Conservation (phyloP, 2,888 invertebrate species). For the Prenolepis imparis region DNA sequence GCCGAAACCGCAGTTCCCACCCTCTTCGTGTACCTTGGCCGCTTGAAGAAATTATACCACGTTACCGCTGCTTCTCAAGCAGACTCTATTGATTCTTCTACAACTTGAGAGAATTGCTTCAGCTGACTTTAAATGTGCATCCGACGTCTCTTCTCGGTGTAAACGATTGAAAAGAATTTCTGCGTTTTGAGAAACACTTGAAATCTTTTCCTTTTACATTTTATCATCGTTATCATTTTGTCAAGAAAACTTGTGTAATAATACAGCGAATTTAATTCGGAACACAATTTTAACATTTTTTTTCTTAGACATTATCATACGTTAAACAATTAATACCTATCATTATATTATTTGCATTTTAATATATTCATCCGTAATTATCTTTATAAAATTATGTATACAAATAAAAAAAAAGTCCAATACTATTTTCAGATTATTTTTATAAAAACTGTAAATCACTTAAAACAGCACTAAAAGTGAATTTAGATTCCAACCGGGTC, state of each 20-base stretch:
- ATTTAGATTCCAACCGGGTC: conserved; percentile 14
- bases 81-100: conserved; percentile 46
- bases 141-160: conserved; percentile 28
- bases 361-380: neutral
- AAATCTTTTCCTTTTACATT: neutral
- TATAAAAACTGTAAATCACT: neutral
- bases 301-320: neutral
- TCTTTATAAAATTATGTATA: neutral
- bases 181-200: conserved; percentile 15
- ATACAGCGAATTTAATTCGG: neutral
- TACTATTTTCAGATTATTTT: conserved; percentile 2
- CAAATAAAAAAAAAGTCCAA: neutral
- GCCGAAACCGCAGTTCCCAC: conserved; percentile 46
- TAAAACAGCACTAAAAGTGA: conserved; percentile 6
- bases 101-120: conserved; percentile 40
- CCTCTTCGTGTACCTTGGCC: conserved; percentile 47
- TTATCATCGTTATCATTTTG: conserved; percentile 12
- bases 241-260: neutral
- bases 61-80: conserved; percentile 37
- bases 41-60: conserved; percentile 43
- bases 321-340: neutral
- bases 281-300: neutral
- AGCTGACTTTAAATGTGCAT: conserved; percentile 32
- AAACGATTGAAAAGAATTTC: conserved; percentile 40
- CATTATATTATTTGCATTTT: neutral